These are phyloP conservation scores for Glandiceps talaboti DNA, from an alignment of 53 echinoderm and acorn worm species.

Conservation along the genomic window DNA sequence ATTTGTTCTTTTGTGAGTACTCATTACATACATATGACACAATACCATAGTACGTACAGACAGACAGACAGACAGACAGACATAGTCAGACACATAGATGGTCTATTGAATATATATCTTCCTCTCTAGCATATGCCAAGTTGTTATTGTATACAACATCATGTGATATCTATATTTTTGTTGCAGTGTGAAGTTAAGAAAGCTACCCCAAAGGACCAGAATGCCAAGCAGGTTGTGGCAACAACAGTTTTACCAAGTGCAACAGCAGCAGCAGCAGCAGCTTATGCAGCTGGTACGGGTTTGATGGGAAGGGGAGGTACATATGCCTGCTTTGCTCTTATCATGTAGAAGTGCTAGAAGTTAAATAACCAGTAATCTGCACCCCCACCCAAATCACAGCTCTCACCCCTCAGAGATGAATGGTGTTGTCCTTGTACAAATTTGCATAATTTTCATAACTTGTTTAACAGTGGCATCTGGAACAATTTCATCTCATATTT, in stretches of 20 bases:
- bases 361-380: background rate
- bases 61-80: no score
- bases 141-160: no score
- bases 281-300: background rate
- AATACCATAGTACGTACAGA: no score
- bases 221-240: background rate
- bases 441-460: background rate
- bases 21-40: no score
- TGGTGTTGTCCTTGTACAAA: background rate
- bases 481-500: no score
- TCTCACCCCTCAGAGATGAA: background rate
- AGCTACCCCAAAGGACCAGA: constrained; percentile 14
- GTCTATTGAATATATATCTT: no score
- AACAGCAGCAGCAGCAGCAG: background rate
- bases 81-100: no score
- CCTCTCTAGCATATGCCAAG: no score
- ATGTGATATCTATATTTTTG: no score
- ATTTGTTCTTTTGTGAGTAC: no score
- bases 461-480: no score
- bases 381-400: background rate
- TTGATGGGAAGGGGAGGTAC: background rate
- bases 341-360: background rate
- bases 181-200: constrained; percentile 26
- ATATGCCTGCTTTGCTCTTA: background rate
- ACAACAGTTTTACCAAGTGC: background rate